Base-by-base conservation (phyloP, 1,140 invertebrate genomes). In the Dysdera silvatica region DNA sequence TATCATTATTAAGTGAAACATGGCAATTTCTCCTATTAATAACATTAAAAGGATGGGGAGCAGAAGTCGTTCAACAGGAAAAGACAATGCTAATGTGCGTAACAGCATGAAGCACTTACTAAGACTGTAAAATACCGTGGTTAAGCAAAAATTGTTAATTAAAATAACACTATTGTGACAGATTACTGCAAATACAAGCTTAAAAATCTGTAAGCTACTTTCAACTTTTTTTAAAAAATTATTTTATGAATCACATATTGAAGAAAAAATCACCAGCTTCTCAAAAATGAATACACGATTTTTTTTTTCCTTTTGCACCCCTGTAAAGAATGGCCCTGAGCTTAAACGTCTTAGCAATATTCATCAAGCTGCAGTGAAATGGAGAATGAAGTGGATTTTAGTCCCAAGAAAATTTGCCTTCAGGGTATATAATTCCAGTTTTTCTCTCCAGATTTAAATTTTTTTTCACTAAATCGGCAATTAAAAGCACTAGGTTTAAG, bases 201-300 rank as follows among this genome's bases (percentile, higher is more conserved):
- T 33, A 16, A 16, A 33, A 53, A 53, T 53, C 12, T 52, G n/a
- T 18, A 45, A 12, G 24, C 26, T 45, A 0, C 2, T 16, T 47
- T 24, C 53, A n/a, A n/a, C n/a, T n/a, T n/a, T 37, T 37, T 10
- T 37, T 37, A 37, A 10, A 37, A 35, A 41, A 7, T 37, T 56
- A 24, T 37, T 29, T 29, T 54, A 8, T 23, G 56, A 53, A 58
- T 49, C 14, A 58, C 23, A 18, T 14, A 58, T 67, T 56, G 66
- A 59, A 53, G 47, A 53, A 32, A 68, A 60, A 23, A 10, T 10
- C 47, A 48, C 12, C 0, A 45, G 82, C 88, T n/a, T n/a, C n/a
- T n/a, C n/a, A n/a, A n/a, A n/a, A n/a, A n/a, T n/a, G n/a, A n/a
- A n/a, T n/a, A n/a, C n/a, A n/a, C n/a, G n/a, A n/a, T n/a, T n/a